Conservation (phyloP, 2,113 vertebrate species). For the Conger conger region DNA sequence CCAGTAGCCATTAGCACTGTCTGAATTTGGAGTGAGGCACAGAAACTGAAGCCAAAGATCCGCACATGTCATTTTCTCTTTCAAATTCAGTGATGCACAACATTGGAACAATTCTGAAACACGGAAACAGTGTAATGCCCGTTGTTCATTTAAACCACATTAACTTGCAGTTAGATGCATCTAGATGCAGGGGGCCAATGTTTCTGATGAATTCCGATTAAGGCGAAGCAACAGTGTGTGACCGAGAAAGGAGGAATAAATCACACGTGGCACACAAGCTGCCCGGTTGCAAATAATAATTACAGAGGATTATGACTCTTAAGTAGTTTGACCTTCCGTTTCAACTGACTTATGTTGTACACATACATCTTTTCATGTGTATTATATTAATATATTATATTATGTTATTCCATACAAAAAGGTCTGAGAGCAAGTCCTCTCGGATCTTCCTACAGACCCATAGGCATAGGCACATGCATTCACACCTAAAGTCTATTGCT, state of each 20-base stretch:
- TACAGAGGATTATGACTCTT: slow-evolving; percentile 18
- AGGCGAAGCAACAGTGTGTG: neutral
- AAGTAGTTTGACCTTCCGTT: slow-evolving; percentile 23
- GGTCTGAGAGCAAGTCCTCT: neutral
- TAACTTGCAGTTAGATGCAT: neutral
- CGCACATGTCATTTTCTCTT: neutral
- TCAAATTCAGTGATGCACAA: neutral
- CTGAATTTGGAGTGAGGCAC: neutral
- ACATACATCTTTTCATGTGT: neutral
- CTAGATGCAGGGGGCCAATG: neutral
- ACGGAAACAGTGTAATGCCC: neutral
- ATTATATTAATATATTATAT: neutral
- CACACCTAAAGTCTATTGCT: neutral
- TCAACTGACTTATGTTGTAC: slow-evolving; percentile 21
- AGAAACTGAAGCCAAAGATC: neutral
- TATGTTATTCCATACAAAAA: neutral
- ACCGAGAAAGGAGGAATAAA: neutral
- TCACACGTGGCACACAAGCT: slow-evolving; percentile 4
- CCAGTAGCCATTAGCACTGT: neutral
- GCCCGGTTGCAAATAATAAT: slow-evolving; percentile 22
- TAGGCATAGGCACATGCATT: neutral
- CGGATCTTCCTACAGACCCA: too few relatives aligned
- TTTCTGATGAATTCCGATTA: neutral
- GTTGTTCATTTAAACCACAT: neutral
- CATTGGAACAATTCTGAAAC: neutral